Conservation (phyloP, 1,140 invertebrate genomes). For the Drosophila ironensis region DNA sequence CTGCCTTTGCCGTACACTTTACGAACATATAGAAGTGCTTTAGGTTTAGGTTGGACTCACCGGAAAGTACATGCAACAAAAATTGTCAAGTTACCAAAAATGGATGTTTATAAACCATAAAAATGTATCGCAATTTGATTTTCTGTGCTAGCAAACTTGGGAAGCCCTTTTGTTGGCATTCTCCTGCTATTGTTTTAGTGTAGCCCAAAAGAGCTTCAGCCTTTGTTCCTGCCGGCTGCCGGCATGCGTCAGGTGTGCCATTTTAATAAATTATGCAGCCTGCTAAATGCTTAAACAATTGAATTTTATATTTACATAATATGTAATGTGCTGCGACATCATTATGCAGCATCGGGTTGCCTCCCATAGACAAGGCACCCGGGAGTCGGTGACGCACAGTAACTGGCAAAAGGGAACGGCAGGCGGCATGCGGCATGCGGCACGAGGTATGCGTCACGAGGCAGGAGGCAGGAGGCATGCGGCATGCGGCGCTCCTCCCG, state of each 20-base stretch:
- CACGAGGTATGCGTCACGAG: too few species aligned
- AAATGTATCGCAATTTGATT: too few species aligned
- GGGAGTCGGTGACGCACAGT: too few species aligned
- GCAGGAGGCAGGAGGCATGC: not conserved
- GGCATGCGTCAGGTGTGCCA: constrained; percentile 78
- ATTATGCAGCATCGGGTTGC: constrained; percentile 56
- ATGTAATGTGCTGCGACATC: constrained; percentile 79
- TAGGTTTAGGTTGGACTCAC: not conserved
- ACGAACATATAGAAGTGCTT: not conserved
- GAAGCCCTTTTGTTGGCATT: not conserved
- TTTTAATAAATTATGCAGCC: constrained; percentile 81
- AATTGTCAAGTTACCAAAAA: too few species aligned
- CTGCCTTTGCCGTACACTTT: constrained; percentile 3
- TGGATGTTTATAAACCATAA: too few species aligned
- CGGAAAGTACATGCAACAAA: too few species aligned
- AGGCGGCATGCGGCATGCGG: constrained; percentile 19
- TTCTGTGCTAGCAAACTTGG: too few species aligned
- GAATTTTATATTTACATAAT: constrained; percentile 81
- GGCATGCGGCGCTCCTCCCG: constrained; percentile 32
- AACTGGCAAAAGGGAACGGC: not conserved
- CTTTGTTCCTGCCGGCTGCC: constrained; percentile 52
- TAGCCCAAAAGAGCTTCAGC: constrained; percentile 4
- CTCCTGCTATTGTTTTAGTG: not conserved
- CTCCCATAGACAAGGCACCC: not conserved
- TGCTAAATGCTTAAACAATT: constrained; percentile 80